Percentiles rank a stretch among this genome's conserved stretches.
These are phyloP conservation scores for Platichthys flesus DNA, from an alignment of 2,113 vertebrate genomes.

Conservation along the genomic window DNA sequence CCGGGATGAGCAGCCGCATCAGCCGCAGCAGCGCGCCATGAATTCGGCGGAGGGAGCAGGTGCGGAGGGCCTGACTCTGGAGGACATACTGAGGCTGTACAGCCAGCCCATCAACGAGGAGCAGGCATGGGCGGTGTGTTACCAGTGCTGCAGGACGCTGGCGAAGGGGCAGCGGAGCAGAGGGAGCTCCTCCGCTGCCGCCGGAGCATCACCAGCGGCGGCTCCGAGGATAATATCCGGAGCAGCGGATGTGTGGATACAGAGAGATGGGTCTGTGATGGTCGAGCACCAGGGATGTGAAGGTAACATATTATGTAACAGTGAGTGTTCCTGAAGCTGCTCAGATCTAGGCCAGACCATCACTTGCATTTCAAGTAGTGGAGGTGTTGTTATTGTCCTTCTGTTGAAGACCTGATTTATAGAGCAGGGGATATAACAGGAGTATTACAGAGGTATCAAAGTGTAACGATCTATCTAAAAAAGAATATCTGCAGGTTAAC, in stretches of 20 bases:
- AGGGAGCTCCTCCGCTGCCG: conserved; percentile 57
- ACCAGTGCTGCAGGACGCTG: conserved; percentile 90
- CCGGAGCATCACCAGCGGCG: conserved; percentile 28
- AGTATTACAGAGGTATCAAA: background rate
- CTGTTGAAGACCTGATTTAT: background rate
- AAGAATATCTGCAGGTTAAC: too few relatives aligned
- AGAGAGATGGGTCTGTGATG: conserved; percentile 87
- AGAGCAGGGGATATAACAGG: background rate
- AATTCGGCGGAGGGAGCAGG: conserved; percentile 62
- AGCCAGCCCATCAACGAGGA: conserved; percentile 97
- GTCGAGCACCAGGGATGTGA: conserved; percentile 59
- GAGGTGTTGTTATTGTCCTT: conserved; percentile 9
- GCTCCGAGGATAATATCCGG: conserved; percentile 64
- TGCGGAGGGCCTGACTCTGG: conserved; percentile 85
- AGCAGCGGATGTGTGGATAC: conserved; percentile 85
- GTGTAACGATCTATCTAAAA: background rate
- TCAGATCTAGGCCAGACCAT: conserved; percentile 33
- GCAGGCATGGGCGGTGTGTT: conserved; percentile 98
- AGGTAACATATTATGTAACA: conserved; percentile 64
- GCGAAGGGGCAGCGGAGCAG: conserved; percentile 64
- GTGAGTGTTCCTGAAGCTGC: background rate
- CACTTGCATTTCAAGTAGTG: conserved; percentile 24
- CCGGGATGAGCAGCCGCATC: conserved; percentile 60
- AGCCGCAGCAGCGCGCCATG: conserved; percentile 57
- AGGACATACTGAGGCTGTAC: conserved; percentile 90